Evolutionary conservation across 1,140 invertebrate species (phyloP).

Genomic region (Zaprionus capensis): DNA sequence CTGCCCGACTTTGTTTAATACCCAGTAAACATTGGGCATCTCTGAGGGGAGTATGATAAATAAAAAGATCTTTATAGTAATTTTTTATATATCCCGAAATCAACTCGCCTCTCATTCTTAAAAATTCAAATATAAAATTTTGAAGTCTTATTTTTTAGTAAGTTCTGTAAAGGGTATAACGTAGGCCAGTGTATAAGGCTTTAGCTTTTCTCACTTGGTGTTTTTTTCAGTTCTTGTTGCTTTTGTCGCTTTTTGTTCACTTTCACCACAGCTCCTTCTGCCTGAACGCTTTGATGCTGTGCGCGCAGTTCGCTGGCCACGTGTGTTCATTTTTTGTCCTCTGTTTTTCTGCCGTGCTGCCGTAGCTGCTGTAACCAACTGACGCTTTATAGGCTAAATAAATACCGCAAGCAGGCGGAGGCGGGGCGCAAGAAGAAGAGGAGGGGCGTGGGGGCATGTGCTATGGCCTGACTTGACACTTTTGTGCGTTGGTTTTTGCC

Average conservation of each 20-base stretch:
- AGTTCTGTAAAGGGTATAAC: neutral
- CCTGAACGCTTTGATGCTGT: constrained; percentile 54
- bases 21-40: neutral
- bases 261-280: constrained; percentile 31
- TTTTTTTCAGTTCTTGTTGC: constrained; percentile 1
- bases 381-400: constrained; percentile 81
- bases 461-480: constrained; percentile 69
- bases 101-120: too few relatives aligned
- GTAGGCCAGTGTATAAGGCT: neutral
- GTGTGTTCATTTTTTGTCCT: constrained; percentile 51
- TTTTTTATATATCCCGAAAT: too few relatives aligned
- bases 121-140: too few relatives aligned
- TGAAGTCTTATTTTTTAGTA: too few relatives aligned
- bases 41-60: neutral
- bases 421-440: constrained; percentile 6
- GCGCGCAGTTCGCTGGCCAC: constrained; percentile 23
- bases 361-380: constrained; percentile 62
- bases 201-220: neutral
- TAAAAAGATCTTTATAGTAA: neutral
- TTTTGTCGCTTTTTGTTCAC: constrained; percentile 20
- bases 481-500: constrained; percentile 66
- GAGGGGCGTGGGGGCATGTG: neutral
- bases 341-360: constrained; percentile 38
- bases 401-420: constrained; percentile 60
- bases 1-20: constrained; percentile 37